Conservation (phyloP, 2,113 vertebrate species). For the Rhinoderma darwinii region DNA sequence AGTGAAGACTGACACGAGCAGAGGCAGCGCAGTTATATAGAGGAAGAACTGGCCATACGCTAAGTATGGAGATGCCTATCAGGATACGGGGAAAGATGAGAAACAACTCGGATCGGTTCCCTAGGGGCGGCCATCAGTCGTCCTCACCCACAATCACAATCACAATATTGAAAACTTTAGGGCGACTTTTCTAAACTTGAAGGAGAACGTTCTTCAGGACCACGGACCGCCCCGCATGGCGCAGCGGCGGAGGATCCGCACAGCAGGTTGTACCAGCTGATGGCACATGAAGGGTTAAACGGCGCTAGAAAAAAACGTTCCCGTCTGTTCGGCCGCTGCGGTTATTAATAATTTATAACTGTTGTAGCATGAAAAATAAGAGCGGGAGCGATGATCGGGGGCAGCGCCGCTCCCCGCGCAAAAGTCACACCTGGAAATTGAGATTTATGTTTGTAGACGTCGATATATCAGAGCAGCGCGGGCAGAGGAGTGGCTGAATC, state of each 20-base stretch:
- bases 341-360: conserved; percentile 87
- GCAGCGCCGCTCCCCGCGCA: conserved; percentile 77
- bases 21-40: no score
- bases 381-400: conserved; percentile 81
- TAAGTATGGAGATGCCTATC: not conserved
- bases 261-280: not conserved
- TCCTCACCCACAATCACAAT: no score
- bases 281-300: not conserved
- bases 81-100: not conserved
- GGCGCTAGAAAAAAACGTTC: not conserved
- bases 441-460: conserved; percentile 82
- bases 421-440: conserved; percentile 80
- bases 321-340: conserved; percentile 65
- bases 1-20: not conserved
- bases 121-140: not conserved
- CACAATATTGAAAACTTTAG: no score
- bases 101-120: not conserved
- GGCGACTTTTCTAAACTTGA: no score
- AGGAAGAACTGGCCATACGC: no score
- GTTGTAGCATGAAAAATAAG: conserved; percentile 84
- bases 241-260: not conserved
- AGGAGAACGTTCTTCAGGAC: not conserved
- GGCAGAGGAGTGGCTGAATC: conserved; percentile 65
- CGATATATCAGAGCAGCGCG: conserved; percentile 73
- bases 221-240: not conserved